Percentiles rank a stretch among this genome's conserved stretches.
Evolutionary conservation across 2,888 invertebrate species (phyloP).

Genomic region (Diadegma fenestrale): DNA sequence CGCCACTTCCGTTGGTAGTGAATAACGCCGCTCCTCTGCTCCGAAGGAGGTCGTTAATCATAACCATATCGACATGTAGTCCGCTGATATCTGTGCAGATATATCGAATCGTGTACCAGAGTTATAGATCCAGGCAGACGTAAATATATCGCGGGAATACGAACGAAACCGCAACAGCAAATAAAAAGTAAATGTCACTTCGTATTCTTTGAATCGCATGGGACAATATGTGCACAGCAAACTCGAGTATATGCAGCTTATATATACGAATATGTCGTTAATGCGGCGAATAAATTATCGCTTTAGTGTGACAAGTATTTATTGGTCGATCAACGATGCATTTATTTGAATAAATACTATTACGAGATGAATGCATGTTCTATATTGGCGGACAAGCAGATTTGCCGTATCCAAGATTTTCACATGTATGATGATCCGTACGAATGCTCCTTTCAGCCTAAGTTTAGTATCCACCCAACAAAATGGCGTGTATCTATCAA

Average conservation of each 20-base stretch:
- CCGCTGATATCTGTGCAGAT: not conserved
- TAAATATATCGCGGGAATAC: slow-evolving; percentile 17
- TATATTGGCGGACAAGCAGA: slow-evolving; percentile 4
- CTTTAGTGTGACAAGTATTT: slow-evolving; percentile 40
- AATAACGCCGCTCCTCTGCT: slow-evolving; percentile 15
- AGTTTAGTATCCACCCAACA: not conserved
- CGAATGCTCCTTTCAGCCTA: slow-evolving; percentile 30
- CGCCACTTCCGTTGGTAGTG: slow-evolving; percentile 19
- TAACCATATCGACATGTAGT: not conserved
- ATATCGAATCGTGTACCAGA: slow-evolving; percentile 19
- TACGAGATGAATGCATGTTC: slow-evolving; percentile 23
- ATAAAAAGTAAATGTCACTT: slow-evolving; percentile 5
- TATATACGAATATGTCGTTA: slow-evolving; percentile 4
- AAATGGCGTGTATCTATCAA: not conserved
- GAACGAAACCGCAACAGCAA: slow-evolving; percentile 11
- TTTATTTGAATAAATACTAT: slow-evolving; percentile 33
- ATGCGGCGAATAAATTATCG: slow-evolving; percentile 46
- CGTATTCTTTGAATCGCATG: slow-evolving; percentile 11
- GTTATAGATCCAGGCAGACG: slow-evolving; percentile 37
- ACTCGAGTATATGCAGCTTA: slow-evolving; percentile 18
- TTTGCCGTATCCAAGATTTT: slow-evolving; percentile 17
- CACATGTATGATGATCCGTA: not conserved
- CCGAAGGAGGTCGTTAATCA: slow-evolving; percentile 32
- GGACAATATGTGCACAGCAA: not conserved
- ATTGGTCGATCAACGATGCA: slow-evolving; percentile 37